A percentile compares a stretch with the other conserved stretches of the same genome.
phyloP scores from a whole-genome alignment of 1,140 invertebrate genomes.

The Reticulitermes speratus region DNA sequence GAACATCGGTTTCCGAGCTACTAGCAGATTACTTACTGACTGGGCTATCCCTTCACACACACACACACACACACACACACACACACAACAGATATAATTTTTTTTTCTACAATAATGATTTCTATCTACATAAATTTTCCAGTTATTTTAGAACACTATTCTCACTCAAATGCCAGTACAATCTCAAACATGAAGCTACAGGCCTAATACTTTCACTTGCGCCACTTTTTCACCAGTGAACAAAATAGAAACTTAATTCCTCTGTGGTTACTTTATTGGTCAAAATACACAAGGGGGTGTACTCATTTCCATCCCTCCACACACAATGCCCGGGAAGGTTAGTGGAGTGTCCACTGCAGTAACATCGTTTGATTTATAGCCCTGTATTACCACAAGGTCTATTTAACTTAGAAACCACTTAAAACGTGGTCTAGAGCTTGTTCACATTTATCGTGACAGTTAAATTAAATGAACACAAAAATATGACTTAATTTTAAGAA shows the following conservation, averaged over 20 bases:
- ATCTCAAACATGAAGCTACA: too few relatives aligned
- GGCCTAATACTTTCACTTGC: background rate
- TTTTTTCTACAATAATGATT: too few relatives aligned
- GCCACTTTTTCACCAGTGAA: background rate
- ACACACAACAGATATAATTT: too few relatives aligned
- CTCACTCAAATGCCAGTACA: too few relatives aligned
- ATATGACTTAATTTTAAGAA: background rate
- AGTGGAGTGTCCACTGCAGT: background rate
- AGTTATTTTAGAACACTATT: too few relatives aligned
- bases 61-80: too few relatives aligned
- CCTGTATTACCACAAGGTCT: background rate
- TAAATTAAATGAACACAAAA: background rate
- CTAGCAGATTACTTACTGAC: too few relatives aligned
- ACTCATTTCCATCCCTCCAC: background rate
- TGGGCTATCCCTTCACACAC: too few relatives aligned
- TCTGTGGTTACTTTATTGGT: slow-evolving; percentile 5
- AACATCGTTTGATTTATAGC: background rate
- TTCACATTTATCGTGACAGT: background rate
- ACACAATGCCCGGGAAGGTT: background rate
- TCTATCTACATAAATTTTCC: too few relatives aligned
- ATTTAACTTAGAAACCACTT: background rate
- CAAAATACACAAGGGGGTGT: background rate
- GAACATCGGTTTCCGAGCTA: too few relatives aligned
- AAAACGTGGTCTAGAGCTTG: background rate
- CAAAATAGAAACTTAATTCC: background rate